Evolutionary conservation across 2,797 vertebrate genomes (phyloP).

Genomic region (Gobionotothen gibberifrons): DNA sequence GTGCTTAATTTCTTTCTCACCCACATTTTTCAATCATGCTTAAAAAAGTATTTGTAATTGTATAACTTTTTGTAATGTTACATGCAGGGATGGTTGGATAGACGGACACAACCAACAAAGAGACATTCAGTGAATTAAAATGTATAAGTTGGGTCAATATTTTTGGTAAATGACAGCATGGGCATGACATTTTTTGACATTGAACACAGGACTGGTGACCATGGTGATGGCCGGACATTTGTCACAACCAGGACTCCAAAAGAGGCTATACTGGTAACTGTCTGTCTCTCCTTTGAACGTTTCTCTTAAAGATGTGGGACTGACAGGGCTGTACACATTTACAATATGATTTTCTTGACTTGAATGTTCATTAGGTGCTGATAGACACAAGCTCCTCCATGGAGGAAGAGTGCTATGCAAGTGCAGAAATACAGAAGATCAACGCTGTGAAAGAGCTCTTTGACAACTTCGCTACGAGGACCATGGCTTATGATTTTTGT

Average conservation of each 20-base stretch:
- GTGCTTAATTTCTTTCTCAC: no score
- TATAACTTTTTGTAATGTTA: no score
- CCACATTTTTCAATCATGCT: no score
- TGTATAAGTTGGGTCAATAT: no score
- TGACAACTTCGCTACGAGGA: constrained; percentile 72
- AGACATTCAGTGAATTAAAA: no score
- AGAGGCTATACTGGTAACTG: constrained; percentile 73
- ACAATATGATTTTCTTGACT: neutral
- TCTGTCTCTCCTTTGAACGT: neutral
- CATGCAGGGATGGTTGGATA: no score
- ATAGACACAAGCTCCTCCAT: constrained; percentile 78
- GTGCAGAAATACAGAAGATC: constrained; percentile 61
- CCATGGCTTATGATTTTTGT: constrained; percentile 76
- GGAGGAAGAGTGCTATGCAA: constrained; percentile 63
- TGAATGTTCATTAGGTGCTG: constrained; percentile 60
- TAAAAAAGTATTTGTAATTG: no score
- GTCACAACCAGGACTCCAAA: constrained; percentile 65
- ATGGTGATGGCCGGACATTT: constrained; percentile 49
- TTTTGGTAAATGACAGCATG: no score
- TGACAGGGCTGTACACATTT: neutral
- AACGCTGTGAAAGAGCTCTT: constrained; percentile 77
- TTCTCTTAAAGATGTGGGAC: neutral
- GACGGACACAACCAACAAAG: no score
- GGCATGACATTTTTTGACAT: neutral
- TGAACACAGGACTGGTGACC: constrained; percentile 62